A percentile compares a stretch with the other conserved stretches of the same genome.
phyloP scores from a whole-genome alignment of 30 jellyfish, hydroid and myxozoan species.

The Nemopilema nomurai region DNA sequence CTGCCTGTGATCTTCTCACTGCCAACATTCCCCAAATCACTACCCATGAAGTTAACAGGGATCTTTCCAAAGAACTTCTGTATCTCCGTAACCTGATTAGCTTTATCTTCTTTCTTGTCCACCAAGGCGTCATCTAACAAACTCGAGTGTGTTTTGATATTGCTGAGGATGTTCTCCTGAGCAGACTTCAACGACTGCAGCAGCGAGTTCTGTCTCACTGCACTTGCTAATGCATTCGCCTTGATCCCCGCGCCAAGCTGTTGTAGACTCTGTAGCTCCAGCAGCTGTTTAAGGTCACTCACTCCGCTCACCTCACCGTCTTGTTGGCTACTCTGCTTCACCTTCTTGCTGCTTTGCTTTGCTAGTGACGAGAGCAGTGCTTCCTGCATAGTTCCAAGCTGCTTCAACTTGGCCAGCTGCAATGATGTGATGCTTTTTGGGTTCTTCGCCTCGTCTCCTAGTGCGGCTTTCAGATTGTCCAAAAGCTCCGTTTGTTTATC shows the following conservation, averaged over 20 bases:
- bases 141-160: conserved; percentile 25
- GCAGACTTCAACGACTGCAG: conserved; percentile 66
- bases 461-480: conserved; percentile 46
- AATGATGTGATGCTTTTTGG: conserved; percentile 63
- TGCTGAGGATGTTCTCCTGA: conserved; percentile 41
- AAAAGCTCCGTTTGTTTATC: conserved; percentile 64
- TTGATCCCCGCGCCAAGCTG: conserved; percentile 70
- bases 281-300: conserved; percentile 38
- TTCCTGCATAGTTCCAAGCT: conserved; percentile 77
- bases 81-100: conserved; percentile 29
- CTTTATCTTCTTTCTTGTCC: conserved; percentile 25
- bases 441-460: conserved; percentile 51
- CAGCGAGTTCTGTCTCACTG: conserved; percentile 50
- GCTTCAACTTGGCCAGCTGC: conserved; percentile 76
- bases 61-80: conserved; percentile 63
- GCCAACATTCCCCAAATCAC: conserved; percentile 71
- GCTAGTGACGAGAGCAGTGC: conserved; percentile 70
- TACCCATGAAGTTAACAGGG: conserved; percentile 41
- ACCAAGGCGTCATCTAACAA: background rate
- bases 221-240: conserved; percentile 43
- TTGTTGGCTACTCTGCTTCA: conserved; percentile 24
- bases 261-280: conserved; percentile 57
- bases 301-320: conserved; percentile 35
- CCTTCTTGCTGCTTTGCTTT: conserved; percentile 41
- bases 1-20: conserved; percentile 57